Conservation (phyloP, 2,797 vertebrate genomes). For the Petrocephalus sullivani region DNA sequence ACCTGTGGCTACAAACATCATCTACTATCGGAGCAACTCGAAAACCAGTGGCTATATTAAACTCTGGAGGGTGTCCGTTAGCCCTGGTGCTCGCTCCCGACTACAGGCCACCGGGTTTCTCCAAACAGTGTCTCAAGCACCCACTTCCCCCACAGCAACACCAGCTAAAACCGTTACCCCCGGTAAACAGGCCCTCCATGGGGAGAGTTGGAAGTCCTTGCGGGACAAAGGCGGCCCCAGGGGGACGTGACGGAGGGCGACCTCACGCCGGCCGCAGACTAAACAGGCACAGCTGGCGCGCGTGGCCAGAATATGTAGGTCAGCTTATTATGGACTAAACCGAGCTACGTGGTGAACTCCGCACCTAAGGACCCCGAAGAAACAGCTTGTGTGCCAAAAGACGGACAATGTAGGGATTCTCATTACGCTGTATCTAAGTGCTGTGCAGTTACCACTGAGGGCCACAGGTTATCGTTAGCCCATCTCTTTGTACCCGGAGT, state of each 20-base stretch:
- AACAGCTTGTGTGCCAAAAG: background rate
- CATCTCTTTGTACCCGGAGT: background rate
- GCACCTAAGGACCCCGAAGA: background rate
- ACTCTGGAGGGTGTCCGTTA: background rate
- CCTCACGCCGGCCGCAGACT: background rate
- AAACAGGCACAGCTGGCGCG: background rate
- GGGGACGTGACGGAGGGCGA: background rate
- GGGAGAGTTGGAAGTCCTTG: background rate
- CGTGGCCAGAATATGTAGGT: conserved; percentile 14
- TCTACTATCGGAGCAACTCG: background rate
- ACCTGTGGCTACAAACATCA: background rate
- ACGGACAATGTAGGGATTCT: background rate
- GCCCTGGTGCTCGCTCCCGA: background rate
- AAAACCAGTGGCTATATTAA: conserved; percentile 14
- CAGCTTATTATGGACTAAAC: conserved; percentile 13
- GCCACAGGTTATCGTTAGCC: background rate
- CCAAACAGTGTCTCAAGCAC: background rate
- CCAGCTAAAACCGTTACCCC: background rate
- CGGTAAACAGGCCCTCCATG: conserved; percentile 5
- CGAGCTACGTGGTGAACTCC: background rate
- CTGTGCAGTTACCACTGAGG: background rate
- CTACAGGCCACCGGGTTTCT: background rate
- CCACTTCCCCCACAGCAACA: background rate
- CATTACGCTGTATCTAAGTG: background rate
- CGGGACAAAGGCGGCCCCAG: background rate